phyloP scores from a whole-genome alignment of 1,140 invertebrate genomes.

The Eubasilissa regina region DNA sequence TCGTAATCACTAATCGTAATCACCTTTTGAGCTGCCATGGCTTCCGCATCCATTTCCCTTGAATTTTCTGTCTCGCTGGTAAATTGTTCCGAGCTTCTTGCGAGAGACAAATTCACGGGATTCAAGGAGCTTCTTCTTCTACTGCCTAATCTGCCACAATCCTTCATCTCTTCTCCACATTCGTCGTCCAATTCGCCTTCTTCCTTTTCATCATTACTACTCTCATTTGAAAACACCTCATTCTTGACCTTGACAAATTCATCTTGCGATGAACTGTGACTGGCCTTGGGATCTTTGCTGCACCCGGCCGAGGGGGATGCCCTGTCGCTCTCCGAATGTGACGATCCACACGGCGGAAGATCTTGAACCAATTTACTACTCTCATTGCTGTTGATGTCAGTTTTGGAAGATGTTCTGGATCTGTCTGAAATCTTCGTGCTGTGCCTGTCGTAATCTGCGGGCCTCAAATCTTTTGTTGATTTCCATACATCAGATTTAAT shows the following conservation, averaged over 20 bases:
- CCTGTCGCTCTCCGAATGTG: conserved; percentile 70
- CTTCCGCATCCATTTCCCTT: conserved; percentile 61
- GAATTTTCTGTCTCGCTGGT: conserved; percentile 63
- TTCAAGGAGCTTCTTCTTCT: conserved; percentile 74
- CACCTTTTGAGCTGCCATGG: conserved; percentile 51
- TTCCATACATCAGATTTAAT: conserved; percentile 86
- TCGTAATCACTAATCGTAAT: background rate
- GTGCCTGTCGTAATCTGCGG: conserved; percentile 68
- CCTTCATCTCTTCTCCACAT: conserved; percentile 73
- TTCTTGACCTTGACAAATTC: conserved; percentile 68
- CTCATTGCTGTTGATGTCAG: conserved; percentile 75
- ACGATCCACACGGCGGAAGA: conserved; percentile 67
- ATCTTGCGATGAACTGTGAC: conserved; percentile 61
- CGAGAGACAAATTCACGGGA: conserved; percentile 84
- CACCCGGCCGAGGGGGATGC: conserved; percentile 68
- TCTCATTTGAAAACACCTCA: conserved; percentile 71
- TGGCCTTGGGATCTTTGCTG: conserved; percentile 62
- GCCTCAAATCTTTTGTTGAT: conserved; percentile 70
- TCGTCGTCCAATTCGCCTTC: conserved; percentile 67
- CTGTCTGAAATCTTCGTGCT: conserved; percentile 64
- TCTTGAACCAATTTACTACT: conserved; percentile 73
- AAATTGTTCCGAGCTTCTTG: conserved; percentile 64
- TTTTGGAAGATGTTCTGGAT: conserved; percentile 75
- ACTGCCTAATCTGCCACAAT: conserved; percentile 72
- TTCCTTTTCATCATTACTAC: conserved; percentile 72